These are phyloP conservation scores for Nephrocerus scutellatus DNA, from an alignment of 2,888 invertebrate genomes.

Conservation along the genomic window DNA sequence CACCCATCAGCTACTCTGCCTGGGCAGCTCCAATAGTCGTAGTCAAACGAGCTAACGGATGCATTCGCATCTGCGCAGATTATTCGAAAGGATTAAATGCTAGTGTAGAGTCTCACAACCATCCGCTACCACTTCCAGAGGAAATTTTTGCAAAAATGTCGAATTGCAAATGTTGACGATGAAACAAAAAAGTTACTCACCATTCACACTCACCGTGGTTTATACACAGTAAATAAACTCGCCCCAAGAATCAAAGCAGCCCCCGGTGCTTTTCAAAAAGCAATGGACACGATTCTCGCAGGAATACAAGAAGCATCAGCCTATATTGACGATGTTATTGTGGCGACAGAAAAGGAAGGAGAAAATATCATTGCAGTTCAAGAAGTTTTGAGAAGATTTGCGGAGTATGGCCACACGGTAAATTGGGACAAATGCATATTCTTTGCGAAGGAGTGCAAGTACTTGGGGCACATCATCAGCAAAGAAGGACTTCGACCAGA, in stretches of 20 bases:
- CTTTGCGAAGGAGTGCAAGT: too few relatives aligned
- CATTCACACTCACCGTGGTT: constrained; percentile 18
- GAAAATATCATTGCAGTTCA: too few relatives aligned
- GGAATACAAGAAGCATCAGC: constrained; percentile 14
- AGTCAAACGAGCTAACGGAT: constrained; percentile 18
- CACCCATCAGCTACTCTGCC: constrained; percentile 20
- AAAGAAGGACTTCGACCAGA: constrained; percentile 8
- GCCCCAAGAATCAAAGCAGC: constrained; percentile 20
- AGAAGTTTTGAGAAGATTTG: too few relatives aligned
- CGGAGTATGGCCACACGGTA: constrained; percentile 5
- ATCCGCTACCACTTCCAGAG: constrained; percentile 20
- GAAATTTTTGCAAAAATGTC: constrained; percentile 19
- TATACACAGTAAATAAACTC: constrained; percentile 19
- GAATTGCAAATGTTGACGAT: constrained; percentile 19
- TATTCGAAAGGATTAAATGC: constrained; percentile 23
- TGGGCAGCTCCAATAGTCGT: constrained; percentile 24
- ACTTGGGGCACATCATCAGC: constrained; percentile 9
- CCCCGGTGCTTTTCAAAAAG: constrained; percentile 20
- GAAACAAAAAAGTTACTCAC: constrained; percentile 20
- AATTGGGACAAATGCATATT: too few relatives aligned
- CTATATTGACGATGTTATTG: too few relatives aligned
- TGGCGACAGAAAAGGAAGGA: too few relatives aligned
- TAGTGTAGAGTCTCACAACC: constrained; percentile 21
- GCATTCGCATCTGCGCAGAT: constrained; percentile 23
- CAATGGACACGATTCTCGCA: constrained; percentile 18